A percentile compares a stretch with the other conserved stretches of the same genome.
phyloP scores from a whole-genome alignment of 1,140 invertebrate species.

The Drosophila navojoa region DNA sequence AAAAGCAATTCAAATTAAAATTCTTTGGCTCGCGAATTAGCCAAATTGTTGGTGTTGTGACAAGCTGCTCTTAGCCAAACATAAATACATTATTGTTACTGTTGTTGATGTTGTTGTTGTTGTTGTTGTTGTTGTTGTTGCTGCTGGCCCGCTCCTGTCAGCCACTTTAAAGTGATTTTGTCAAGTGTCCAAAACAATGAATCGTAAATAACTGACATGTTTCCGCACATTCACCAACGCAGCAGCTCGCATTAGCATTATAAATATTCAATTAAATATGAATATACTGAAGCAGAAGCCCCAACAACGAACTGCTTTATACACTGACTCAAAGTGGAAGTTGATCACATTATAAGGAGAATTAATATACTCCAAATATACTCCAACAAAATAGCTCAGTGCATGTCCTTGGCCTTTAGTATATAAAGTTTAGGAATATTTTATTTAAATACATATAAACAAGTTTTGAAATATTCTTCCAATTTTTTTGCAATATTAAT shows the following conservation, averaged over 20 bases:
- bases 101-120: background rate
- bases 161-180: constrained; percentile 48
- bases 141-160: constrained; percentile 30
- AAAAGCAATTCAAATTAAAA: constrained; percentile 13
- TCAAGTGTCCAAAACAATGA: constrained; percentile 67
- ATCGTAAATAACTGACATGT: constrained; percentile 69
- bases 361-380: no score
- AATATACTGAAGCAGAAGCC: constrained; percentile 56
- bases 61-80: background rate
- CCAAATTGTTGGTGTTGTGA: background rate
- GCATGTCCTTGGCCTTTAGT: no score
- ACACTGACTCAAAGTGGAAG: background rate
- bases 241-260: constrained; percentile 46
- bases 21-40: constrained; percentile 35
- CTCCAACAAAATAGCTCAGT: no score
- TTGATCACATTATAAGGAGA: background rate
- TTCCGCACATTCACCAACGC: constrained; percentile 72
- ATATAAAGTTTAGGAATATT: no score
- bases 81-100: background rate
- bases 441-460: no score
- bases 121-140: background rate
- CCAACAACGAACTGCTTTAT: constrained; percentile 2
- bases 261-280: constrained; percentile 78
- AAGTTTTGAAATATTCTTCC: no score
- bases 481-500: no score